phyloP scores from a whole-genome alignment of 2,888 invertebrate species.

The Parnassius apollo region DNA sequence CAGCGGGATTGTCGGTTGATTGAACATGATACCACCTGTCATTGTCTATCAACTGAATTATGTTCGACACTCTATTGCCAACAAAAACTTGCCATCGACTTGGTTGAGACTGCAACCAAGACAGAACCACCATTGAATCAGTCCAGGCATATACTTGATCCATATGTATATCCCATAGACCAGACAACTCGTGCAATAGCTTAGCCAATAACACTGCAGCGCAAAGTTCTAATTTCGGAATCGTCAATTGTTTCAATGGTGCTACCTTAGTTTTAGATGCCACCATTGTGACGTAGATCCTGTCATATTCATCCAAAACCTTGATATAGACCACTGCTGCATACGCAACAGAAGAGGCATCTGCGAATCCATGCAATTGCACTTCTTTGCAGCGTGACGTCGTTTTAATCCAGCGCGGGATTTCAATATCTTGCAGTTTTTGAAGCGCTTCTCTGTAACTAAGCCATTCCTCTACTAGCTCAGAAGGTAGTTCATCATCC shows the following conservation, averaged over 20 bases:
- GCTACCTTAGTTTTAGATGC: conserved; percentile 33
- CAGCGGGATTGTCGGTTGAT: too few species aligned
- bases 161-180: too few species aligned
- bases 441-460: conserved; percentile 9
- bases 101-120: too few species aligned
- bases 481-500: conserved; percentile 29
- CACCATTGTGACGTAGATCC: conserved; percentile 22
- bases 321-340: conserved; percentile 31
- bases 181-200: too few species aligned
- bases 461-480: conserved; percentile 24
- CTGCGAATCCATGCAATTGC: conserved; percentile 33
- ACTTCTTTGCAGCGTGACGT: conserved; percentile 8
- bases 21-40: too few species aligned
- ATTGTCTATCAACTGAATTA: too few species aligned
- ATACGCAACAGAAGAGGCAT: conserved; percentile 31
- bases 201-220: too few species aligned
- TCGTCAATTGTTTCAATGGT: conserved; percentile 32
- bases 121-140: too few species aligned
- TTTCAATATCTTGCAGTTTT: background rate
- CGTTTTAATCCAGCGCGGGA: background rate
- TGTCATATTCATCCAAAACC: conserved; percentile 21
- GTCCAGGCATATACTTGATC: too few species aligned
- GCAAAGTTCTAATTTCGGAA: too few species aligned
- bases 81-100: too few species aligned
- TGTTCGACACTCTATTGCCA: too few species aligned